Percentiles rank a stretch among this genome's conserved stretches.
phyloP scores from a whole-genome alignment of 1,140 invertebrate species.

The Pomphorhynchus laevis region DNA sequence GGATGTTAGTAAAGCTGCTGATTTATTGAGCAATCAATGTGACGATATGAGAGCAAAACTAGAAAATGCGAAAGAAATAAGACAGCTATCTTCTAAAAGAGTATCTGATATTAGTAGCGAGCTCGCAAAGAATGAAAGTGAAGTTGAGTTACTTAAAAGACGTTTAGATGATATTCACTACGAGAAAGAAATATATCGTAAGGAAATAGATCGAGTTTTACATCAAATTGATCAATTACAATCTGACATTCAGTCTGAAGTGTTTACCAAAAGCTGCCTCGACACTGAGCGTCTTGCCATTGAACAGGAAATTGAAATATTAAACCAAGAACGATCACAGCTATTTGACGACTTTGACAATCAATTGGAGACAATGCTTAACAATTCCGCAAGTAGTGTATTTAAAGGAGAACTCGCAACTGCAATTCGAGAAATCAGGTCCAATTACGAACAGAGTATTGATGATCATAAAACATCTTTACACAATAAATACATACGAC shows the following conservation, averaged over 20 bases:
- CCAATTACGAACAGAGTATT: background rate
- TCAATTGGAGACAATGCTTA: background rate
- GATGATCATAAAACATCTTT: background rate
- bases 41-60: too few species aligned
- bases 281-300: background rate
- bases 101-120: too few species aligned
- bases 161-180: background rate
- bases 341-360: background rate
- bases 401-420: background rate
- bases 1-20: background rate
- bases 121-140: too few species aligned
- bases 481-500: background rate
- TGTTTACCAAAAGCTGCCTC: background rate
- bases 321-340: background rate
- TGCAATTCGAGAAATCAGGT: background rate
- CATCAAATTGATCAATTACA: background rate
- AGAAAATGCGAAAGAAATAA: too few species aligned
- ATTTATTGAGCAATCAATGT: too few species aligned
- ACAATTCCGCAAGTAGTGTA: background rate
- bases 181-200: background rate
- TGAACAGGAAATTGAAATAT: background rate
- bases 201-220: background rate
- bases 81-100: too few species aligned
- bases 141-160: background rate
- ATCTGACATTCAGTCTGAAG: background rate